Evolutionary conservation across 2,888 invertebrate species (phyloP), one percentile per base, ranked within the genome.

Genomic region (Petrolisthes cinctipes): DNA sequence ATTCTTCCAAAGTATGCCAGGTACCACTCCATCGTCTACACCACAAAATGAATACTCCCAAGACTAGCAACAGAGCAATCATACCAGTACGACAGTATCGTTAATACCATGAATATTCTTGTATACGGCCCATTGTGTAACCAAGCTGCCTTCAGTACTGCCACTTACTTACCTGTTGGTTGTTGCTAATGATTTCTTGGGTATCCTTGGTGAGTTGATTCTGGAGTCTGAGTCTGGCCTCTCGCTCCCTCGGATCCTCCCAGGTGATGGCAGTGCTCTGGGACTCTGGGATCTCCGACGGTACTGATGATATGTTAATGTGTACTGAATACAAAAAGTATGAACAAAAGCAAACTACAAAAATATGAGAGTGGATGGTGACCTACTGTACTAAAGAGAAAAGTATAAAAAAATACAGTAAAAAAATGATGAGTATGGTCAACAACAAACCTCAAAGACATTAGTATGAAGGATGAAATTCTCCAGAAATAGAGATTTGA

Each of bases 211-310:
- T 83, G 4, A 86, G 71, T 20, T 88, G 85, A 7, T 80, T 54
- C 57, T 86, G 71, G n/a, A 90, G 82, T 76, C 78, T 23, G 17
- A 81, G 81, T 20, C 92, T 92, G 23, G 92, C 90, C 78, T 89
- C 89, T n/a, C 90, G 88, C 23, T 92, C 92, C 51, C 92, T 92
- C 0, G 93, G 93, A 91, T 93, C 93, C 91, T 92, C 93, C 93
- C 93, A 93, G 1, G 92, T 92, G 14, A 93, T 91, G 61, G 91
- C 91, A 73, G 90, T 91, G 76, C 76, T 83, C 85, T 90, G 91
- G 9, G 90, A 88, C 66, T 90, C 88, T 0, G 86, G 56, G 5
- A 85, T 23, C 9, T 91, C 91, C 73, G 75, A 53, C 7, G 87
- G 71, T 7, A 75, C 89, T 86, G 71, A 5, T 7, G 68, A 17